Evolutionary conservation across 64 coral and sea anemone genomes (phyloP).

Genomic region (Montipora foliosa): DNA sequence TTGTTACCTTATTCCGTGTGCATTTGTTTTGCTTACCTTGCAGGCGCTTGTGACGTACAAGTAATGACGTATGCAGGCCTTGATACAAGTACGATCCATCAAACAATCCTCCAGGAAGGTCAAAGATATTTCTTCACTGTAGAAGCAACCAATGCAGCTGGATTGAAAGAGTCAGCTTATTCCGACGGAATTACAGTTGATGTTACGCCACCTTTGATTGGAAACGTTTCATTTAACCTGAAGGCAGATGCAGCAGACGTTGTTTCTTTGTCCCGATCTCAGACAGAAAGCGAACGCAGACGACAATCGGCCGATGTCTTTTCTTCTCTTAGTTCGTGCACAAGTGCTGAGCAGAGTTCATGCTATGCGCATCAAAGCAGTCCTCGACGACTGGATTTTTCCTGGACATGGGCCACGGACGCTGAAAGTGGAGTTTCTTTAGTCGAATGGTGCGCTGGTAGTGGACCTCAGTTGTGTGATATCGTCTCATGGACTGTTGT

Average conservation of each 20-base stretch:
- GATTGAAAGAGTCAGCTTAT: conserved; percentile 55
- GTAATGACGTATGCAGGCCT: conserved; percentile 52
- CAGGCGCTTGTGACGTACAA: conserved; percentile 75
- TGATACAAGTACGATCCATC: conserved; percentile 41
- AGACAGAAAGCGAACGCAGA: conserved; percentile 18
- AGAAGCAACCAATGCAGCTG: conserved; percentile 81
- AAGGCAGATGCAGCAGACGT: background rate
- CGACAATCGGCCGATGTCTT: conserved; percentile 14
- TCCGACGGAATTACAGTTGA: conserved; percentile 95
- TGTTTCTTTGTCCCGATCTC: background rate
- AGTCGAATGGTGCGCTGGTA: conserved; percentile 73
- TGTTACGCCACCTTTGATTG: conserved; percentile 58
- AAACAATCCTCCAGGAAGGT: conserved; percentile 31
- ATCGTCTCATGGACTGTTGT: conserved; percentile 55
- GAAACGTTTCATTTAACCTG: conserved; percentile 38
- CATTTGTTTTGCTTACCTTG: background rate
- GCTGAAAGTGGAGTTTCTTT: conserved; percentile 68
- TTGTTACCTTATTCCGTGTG: background rate
- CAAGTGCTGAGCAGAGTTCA: background rate
- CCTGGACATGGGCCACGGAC: conserved; percentile 69
- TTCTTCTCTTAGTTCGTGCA: background rate
- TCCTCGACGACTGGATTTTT: conserved; percentile 28
- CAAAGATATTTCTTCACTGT: conserved; percentile 79
- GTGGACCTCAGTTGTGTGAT: conserved; percentile 47
- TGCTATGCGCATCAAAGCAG: conserved; percentile 28